Evolutionary conservation across 2,797 vertebrate genomes (phyloP), one percentile per base, ranked within the genome.

Genomic region (Stomatorhinus walkeri): DNA sequence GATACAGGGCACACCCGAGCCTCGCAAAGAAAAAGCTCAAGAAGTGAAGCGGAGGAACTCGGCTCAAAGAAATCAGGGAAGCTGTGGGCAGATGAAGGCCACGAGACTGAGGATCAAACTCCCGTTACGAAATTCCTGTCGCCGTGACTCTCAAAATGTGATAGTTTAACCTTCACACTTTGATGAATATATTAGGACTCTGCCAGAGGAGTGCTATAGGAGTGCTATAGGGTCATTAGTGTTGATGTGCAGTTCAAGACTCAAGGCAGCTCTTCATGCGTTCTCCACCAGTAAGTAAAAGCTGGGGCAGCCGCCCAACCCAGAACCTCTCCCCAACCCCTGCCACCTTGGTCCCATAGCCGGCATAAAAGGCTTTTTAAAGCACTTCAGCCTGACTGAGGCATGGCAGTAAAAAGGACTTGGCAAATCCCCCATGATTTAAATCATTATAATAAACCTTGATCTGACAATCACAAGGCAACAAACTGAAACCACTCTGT

Each of bases 401-500:
- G 87, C 89, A 90, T 16, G 72, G 91, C 87, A 92, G 91, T 95
- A 93, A 95, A 95, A 94, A 91, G 86, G 90, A 90, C 93, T 93
- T 94, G 94, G 93, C 93, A 93, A 93, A 93, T 92, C 91, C 89
- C 48, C 90, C 87, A 89, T 91, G 87, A 90, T 93, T 93, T 95
- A 96, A 95, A 95, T 95, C 95, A 94, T 85, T 87, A 87, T 93
- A 93, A 92, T 93, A 92, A 93, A 91, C 91, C 90, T 93, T 90
- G 90, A 93, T 93, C 92, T 94, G 94, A 95, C 93, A 94, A 93
- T 95, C 95, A 94, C 91, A 91, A 92, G 90, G 91, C 88, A 92
- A 91, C 93, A 93, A 94, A 94, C 93, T 93, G 92, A 94, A 93
- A 94, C 93, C 93, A 93, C 94, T 93, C 93, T 76, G 91, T 91